Percentiles rank a stretch among this genome's conserved stretches.
Conservation (phyloP, 53 echinoderm and acorn worm genomes). For the Astropecten irregularis region DNA sequence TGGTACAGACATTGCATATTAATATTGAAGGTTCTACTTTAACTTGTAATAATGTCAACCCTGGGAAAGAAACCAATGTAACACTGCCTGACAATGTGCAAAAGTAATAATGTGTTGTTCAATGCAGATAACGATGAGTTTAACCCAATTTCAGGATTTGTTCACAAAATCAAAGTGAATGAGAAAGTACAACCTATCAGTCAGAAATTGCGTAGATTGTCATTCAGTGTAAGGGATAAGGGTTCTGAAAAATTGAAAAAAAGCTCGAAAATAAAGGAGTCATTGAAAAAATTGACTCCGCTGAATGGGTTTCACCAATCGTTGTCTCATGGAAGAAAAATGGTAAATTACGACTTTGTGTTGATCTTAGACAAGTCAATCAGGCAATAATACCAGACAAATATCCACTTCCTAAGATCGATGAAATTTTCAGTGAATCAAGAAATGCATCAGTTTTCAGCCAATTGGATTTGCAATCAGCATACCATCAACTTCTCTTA, state of each 20-base stretch:
- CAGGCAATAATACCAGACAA: constrained; percentile 68
- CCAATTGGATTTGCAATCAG: constrained; percentile 61
- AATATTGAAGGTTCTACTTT: constrained; percentile 8
- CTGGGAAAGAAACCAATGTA: not conserved
- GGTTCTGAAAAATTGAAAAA: constrained; percentile 63
- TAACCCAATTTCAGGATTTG: not conserved
- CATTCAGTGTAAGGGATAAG: constrained; percentile 45
- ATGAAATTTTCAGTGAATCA: constrained; percentile 54
- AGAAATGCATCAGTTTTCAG: constrained; percentile 47
- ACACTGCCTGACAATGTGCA: not conserved
- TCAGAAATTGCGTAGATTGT: constrained; percentile 30
- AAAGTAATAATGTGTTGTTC: not conserved
- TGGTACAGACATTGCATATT: constrained; percentile 6
- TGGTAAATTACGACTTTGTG: constrained; percentile 63
- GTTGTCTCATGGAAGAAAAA: constrained; percentile 62
- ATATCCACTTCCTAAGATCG: constrained; percentile 70
- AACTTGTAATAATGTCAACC: not conserved
- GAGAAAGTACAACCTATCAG: constrained; percentile 17
- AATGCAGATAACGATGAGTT: not conserved
- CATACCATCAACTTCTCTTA: constrained; percentile 63
- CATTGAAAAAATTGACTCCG: constrained; percentile 63
- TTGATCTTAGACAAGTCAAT: constrained; percentile 68
- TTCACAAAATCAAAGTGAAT: constrained; percentile 32
- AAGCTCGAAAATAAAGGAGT: constrained; percentile 66
- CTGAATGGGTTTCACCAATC: constrained; percentile 73